Evolutionary conservation across 2,797 vertebrate species (phyloP).

Genomic region (Halcyon badia): DNA sequence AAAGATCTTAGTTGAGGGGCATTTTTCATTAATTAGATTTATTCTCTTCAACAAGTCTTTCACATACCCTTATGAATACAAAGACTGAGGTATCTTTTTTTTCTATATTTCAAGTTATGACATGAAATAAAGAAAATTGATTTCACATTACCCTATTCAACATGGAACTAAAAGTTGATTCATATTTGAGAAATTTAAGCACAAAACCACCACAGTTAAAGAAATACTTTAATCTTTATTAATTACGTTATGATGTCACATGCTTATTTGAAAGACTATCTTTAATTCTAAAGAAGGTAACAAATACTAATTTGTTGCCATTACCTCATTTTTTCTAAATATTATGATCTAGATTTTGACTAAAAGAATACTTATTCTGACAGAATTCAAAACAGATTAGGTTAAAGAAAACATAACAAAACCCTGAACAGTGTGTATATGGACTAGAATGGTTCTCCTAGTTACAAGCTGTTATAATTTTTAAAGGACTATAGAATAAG

Average conservation of each 20-base stretch:
- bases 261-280: not conserved
- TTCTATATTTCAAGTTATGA: not conserved
- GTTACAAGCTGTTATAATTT: not conserved
- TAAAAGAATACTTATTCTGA: not conserved
- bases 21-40: slow-evolving; percentile 16
- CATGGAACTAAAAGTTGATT: not conserved
- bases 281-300: not conserved
- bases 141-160: not conserved
- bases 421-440: not conserved
- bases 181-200: not conserved
- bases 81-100: not conserved
- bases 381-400: not conserved
- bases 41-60: slow-evolving; percentile 4
- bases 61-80: not conserved
- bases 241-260: not conserved
- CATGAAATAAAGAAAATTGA: not conserved
- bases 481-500: not conserved
- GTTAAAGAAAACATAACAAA: not conserved
- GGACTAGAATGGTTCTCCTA: not conserved
- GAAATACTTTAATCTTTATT: not conserved
- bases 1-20: not conserved
- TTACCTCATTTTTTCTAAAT: not conserved
- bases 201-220: not conserved
- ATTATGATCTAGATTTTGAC: not conserved
- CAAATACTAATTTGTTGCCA: not conserved